Evolutionary conservation across 2,888 invertebrate genomes (phyloP).

Genomic region (Pristionchus maxplancki): DNA sequence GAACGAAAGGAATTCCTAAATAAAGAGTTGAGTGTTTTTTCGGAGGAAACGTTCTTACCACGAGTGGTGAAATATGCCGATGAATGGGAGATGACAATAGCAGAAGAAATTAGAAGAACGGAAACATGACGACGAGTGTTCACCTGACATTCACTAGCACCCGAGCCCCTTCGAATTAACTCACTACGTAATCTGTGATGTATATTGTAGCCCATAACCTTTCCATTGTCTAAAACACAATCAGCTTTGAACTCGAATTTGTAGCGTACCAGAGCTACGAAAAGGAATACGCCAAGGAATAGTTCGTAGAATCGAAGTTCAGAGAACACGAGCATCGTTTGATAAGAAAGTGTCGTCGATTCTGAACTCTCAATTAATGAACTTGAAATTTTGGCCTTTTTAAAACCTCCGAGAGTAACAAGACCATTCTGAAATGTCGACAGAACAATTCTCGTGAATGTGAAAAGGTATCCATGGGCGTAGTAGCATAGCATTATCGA

Average conservation of each 20-base stretch:
- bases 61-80: neutral
- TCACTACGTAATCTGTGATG: neutral
- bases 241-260: neutral
- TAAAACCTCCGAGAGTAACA: neutral
- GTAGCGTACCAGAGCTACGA: neutral
- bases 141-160: neutral
- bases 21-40: neutral
- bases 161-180: neutral
- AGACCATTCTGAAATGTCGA: neutral
- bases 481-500: neutral
- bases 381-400: neutral
- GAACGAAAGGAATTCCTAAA: neutral
- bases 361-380: neutral
- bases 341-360: neutral
- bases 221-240: neutral
- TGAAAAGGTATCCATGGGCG: neutral
- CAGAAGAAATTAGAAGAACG: neutral
- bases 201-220: neutral
- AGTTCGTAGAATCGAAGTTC: neutral
- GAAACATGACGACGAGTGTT: neutral
- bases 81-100: neutral
- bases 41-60: neutral
- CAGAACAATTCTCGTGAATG: neutral
- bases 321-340: neutral
- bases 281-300: neutral